These are phyloP conservation scores for Mandrillus leucophaeus DNA, from an alignment of 2,113 vertebrate genomes.

Conservation along the genomic window DNA sequence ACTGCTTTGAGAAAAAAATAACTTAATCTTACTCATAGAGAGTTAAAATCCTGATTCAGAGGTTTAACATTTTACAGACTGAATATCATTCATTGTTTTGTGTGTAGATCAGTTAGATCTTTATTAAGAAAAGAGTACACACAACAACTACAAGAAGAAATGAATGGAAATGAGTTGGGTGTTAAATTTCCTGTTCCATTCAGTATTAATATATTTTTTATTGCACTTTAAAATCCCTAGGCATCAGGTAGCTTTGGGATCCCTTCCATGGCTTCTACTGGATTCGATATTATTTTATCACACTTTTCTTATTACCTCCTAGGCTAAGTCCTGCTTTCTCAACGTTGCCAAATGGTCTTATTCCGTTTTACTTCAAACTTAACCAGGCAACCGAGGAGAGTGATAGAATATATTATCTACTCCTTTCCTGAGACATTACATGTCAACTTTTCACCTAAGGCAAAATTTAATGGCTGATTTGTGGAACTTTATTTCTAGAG, in stretches of 20 bases:
- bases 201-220: background rate
- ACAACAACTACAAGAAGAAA: background rate
- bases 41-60: background rate
- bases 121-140: background rate
- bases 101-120: background rate
- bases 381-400: background rate
- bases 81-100: constrained; percentile 12
- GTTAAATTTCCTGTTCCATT: background rate
- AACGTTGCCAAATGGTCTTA: background rate
- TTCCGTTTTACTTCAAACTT: constrained; percentile 43
- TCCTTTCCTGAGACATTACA: constrained; percentile 15
- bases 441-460: constrained; percentile 45
- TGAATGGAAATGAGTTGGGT: background rate
- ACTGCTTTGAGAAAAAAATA: background rate
- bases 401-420: constrained; percentile 28
- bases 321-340: background rate
- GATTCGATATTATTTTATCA: background rate
- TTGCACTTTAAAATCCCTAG: background rate
- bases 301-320: background rate
- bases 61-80: background rate
- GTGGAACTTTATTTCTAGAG: constrained; percentile 58
- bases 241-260: background rate
- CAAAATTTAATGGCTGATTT: constrained; percentile 57
- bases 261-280: background rate
- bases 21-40: background rate